phyloP scores from a whole-genome alignment of 2,888 invertebrate genomes.

The Dasypogon diadema region DNA sequence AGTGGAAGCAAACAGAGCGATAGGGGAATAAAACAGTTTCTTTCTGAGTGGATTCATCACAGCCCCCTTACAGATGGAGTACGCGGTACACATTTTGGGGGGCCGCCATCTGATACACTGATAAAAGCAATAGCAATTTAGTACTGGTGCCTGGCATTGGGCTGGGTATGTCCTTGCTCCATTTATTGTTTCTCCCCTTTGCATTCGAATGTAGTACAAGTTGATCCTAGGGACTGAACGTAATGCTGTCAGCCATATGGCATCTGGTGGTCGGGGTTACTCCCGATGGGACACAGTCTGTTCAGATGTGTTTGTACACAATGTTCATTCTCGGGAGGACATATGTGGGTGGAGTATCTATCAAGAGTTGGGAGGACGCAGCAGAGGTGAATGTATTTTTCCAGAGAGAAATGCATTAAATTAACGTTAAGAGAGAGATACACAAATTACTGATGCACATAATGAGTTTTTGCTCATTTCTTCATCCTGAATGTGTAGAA shows the following conservation, averaged over 20 bases:
- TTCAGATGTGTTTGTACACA: conserved; percentile 4
- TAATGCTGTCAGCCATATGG: conserved; percentile 22
- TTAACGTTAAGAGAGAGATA: conserved; percentile 25
- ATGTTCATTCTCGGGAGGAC: background rate
- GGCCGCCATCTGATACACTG: conserved; percentile 24
- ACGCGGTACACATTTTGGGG: conserved; percentile 9
- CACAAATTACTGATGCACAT: conserved; percentile 27
- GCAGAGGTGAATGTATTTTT: background rate
- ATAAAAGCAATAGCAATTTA: conserved; percentile 40
- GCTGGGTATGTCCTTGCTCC: conserved; percentile 33
- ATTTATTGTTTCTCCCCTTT: conserved; percentile 38
- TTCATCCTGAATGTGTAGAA: background rate
- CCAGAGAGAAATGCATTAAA: conserved; percentile 39
- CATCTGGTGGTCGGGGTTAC: background rate
- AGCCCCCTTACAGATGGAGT: background rate
- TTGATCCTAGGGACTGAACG: conserved; percentile 20
- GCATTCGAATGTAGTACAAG: conserved; percentile 25
- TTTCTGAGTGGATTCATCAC: background rate
- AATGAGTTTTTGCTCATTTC: conserved; percentile 40
- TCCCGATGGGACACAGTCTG: conserved; percentile 3
- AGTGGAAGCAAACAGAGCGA: background rate
- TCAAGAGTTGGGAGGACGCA: background rate
- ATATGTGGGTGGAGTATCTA: conserved; percentile 25
- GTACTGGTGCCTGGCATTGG: background rate
- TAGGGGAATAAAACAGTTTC: background rate